These are phyloP conservation scores for Aethes cnicana DNA, from an alignment of 2,888 invertebrate genomes.

Conservation along the genomic window DNA sequence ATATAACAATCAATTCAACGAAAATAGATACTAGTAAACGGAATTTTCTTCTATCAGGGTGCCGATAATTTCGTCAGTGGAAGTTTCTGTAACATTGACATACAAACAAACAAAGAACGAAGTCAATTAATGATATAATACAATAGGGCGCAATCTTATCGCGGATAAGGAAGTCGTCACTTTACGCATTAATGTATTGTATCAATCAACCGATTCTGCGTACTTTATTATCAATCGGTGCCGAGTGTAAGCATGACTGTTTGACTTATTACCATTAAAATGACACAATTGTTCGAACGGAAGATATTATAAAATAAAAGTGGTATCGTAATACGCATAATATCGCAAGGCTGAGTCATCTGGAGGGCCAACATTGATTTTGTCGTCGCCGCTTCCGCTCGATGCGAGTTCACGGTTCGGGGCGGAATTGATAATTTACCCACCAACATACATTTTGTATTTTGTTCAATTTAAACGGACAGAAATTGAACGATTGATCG, in stretches of 20 bases:
- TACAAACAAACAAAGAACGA: no score
- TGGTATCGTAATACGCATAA: neutral
- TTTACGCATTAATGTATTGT: slow-evolving; percentile 3
- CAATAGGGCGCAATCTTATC: no score
- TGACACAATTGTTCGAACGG: slow-evolving; percentile 19
- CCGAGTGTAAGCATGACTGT: slow-evolving; percentile 1
- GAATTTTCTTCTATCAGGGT: no score
- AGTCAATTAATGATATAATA: neutral
- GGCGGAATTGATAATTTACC: slow-evolving; percentile 28
- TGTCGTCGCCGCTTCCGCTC: slow-evolving; percentile 20
- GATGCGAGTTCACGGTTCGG: slow-evolving; percentile 4
- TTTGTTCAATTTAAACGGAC: slow-evolving; percentile 21
- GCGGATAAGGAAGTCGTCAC: slow-evolving; percentile 10
- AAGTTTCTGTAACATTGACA: no score
- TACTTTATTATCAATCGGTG: slow-evolving; percentile 17
- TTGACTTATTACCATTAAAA: slow-evolving; percentile 7
- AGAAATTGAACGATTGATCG: slow-evolving; percentile 22
- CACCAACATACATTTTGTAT: slow-evolving; percentile 19
- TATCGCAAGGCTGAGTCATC: slow-evolving; percentile 9
- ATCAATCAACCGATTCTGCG: slow-evolving; percentile 14
- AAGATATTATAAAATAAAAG: slow-evolving; percentile 25
- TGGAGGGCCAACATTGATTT: slow-evolving; percentile 4
- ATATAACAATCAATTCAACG: no score
- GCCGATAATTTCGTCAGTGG: no score
- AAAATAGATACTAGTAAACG: no score